A percentile compares a stretch with the other conserved stretches of the same genome.
Conservation (phyloP, 2,797 vertebrate genomes). For the Pempheris klunzingeri region DNA sequence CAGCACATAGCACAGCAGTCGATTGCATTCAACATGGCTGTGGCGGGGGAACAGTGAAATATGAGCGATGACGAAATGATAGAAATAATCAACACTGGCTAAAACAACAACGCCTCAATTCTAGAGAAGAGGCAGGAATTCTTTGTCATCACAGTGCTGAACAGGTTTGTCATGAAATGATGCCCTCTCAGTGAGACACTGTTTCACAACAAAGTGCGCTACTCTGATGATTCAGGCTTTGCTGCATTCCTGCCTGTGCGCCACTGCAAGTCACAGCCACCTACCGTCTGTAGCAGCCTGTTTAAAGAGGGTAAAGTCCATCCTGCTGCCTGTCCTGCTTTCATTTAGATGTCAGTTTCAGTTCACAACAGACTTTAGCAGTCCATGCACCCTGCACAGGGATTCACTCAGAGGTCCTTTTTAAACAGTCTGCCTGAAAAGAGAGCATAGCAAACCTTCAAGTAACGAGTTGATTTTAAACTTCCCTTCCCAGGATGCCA, state of each 20-base stretch:
- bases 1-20: not conserved
- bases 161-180: constrained; percentile 8
- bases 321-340: constrained; percentile 24
- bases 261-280: constrained; percentile 21
- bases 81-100: too few species aligned
- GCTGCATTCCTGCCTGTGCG: constrained; percentile 19
- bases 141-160: not conserved
- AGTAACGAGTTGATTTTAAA: too few species aligned
- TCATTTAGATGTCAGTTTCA: not conserved
- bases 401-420: not conserved
- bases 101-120: not conserved
- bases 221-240: constrained; percentile 30
- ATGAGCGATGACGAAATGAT: too few species aligned
- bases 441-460: too few species aligned
- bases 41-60: not conserved
- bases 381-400: not conserved
- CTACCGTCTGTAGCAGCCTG: not conserved
- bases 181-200: not conserved
- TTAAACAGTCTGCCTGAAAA: too few species aligned
- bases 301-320: not conserved
- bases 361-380: not conserved
- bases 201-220: not conserved
- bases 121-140: not conserved
- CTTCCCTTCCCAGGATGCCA: too few species aligned
- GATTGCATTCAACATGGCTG: not conserved